Evolutionary conservation across 2,113 vertebrate species (phyloP), one percentile per base, ranked within the genome.

Genomic region (Sclerurus mexicanus): DNA sequence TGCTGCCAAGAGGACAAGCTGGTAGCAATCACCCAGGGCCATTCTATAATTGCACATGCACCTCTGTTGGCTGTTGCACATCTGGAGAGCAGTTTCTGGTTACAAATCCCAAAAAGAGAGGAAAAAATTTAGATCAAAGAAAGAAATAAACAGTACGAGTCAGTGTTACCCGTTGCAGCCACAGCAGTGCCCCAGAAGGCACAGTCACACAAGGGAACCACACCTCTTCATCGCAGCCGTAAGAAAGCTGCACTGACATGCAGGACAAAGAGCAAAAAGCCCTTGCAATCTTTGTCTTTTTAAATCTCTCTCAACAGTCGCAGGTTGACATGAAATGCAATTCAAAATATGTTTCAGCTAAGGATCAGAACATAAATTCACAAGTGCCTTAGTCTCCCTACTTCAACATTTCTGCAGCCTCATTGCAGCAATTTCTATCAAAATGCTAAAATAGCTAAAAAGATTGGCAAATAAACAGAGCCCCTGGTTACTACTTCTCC

Each of bases 1-100:
- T 2, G 28, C 74, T 91, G 94, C 90, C 94, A 90, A 89, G 60
- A 60, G 7, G 6, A 85, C 87, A 89, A 87, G 87, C 89, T 83
- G 83, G 93, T 90, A 95, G 28, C 76, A 95, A 76, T 75, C 87
- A 92, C 64, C 47, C 91, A 73, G 44, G 72, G 77, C 53, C 40
- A 52, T 52, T 81, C 60, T 87, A 35, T 68, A 74, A 85, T 24
- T 59, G 69, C 69, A 85, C 35, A 0, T 11, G 56, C 52, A 87
- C 71, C 69, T 94, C 87, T 72, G 66, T 4, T 37, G 85, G 78
- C 62, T 68, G 66, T 56, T 37, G 24, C 44, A 20, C 67, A 77
- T 64, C 80, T 75, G 91, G 63, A 86, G n/a, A 95, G 76, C 12
- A 9, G 53, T 85, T 75, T 75, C 87, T 60, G 23, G 56, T 93